Conservation (phyloP, 2,113 vertebrate species). For the Phaethon lepturus region DNA sequence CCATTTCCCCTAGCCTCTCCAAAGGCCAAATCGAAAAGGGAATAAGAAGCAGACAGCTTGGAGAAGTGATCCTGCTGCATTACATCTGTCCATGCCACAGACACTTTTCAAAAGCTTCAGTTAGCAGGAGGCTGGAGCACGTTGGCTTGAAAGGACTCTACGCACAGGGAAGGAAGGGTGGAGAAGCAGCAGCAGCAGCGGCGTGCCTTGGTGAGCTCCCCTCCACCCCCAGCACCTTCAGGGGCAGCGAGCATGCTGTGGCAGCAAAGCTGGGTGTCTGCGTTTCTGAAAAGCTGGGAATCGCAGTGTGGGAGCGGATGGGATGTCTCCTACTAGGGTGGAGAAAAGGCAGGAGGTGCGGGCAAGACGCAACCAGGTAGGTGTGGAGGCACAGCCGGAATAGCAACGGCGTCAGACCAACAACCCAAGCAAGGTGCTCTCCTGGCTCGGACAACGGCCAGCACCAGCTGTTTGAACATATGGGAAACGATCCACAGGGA, state of each 20-base stretch:
- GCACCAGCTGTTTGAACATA: not conserved
- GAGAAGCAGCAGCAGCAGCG: not conserved
- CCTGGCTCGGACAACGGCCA: not conserved
- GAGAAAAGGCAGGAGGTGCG: not conserved
- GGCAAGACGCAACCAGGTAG: not conserved
- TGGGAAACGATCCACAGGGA: not conserved
- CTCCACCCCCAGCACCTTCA: not conserved
- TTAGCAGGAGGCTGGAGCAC: not conserved
- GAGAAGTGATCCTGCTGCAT: not conserved
- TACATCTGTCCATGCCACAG: not conserved
- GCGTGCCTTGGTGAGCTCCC: not conserved
- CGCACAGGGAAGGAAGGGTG: not conserved
- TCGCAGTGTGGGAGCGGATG: not conserved
- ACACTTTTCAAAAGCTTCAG: not conserved
- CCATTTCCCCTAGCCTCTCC: not conserved
- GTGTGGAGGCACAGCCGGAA: accelerated
- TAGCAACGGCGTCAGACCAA: not conserved
- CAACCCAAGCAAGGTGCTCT: not conserved
- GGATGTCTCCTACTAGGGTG: not conserved
- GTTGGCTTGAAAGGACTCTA: not conserved
- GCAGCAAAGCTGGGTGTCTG: not conserved
- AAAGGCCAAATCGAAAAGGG: not conserved
- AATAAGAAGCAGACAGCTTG: not conserved
- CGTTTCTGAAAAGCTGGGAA: not conserved
- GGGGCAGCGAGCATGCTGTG: not conserved